Conservation (phyloP, 1,140 invertebrate species). For the Ladona fulva region DNA sequence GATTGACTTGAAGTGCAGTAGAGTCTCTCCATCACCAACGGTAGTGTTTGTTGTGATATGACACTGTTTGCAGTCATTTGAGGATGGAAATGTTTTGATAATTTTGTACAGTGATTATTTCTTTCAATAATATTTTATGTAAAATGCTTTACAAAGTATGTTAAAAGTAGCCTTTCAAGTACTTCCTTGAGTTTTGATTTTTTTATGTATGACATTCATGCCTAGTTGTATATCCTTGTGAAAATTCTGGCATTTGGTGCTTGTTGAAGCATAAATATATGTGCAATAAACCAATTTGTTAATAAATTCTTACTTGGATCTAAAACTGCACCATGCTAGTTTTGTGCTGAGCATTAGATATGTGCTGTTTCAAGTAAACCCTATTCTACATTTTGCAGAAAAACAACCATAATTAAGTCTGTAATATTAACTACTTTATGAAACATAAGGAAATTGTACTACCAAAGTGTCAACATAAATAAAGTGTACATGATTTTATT, state of each 20-base stretch:
- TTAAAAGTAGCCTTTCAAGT: background rate
- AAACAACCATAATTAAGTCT: too few species aligned
- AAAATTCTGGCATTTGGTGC: background rate
- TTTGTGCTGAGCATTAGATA: too few species aligned
- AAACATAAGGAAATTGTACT: too few species aligned
- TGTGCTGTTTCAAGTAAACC: too few species aligned
- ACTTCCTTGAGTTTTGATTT: background rate
- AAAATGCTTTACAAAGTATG: background rate
- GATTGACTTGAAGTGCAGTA: conserved; percentile 5
- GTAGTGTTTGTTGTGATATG: conserved; percentile 9
- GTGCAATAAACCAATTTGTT: too few species aligned
- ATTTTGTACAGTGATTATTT: conserved; percentile 6
- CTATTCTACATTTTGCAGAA: too few species aligned
- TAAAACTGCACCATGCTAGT: too few species aligned
- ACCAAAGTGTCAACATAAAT: too few species aligned
- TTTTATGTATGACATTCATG: background rate
- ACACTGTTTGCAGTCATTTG: conserved; percentile 5
- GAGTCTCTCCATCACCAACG: conserved; percentile 6
- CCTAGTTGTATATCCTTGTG: conserved; percentile 5
- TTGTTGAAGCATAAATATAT: background rate
- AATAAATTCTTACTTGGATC: too few species aligned
- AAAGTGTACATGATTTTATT: too few species aligned
- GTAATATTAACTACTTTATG: too few species aligned
- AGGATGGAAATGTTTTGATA: background rate
- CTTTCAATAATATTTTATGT: background rate